Base-by-base conservation (phyloP, 64 coral and sea anemone species). In the Pocillopora damicornis region DNA sequence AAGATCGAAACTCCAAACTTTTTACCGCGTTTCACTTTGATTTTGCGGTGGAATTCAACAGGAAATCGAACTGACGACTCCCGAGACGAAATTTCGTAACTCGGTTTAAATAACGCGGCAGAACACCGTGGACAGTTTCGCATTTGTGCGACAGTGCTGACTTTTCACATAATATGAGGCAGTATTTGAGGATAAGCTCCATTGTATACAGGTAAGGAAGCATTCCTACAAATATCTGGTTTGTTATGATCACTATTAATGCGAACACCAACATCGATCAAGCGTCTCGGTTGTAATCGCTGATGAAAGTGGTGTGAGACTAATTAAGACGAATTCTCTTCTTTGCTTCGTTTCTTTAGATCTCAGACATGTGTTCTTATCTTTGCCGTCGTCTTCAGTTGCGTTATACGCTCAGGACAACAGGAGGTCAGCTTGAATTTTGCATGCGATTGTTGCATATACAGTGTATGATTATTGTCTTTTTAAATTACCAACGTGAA, bases 1-100 rank as follows among this genome's bases (percentile, higher is more conserved):
- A 25, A 35, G n/a, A 15, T 38, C 9, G 2, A 72, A 51, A 38
- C 37, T 4, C 13, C 18, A 5, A 85, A 20, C 18, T 30, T 23
- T 51, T 85, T n/a, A 22, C 65, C 5, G 69, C 64, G 16, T 15
- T 38, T 15, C 68, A 20, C 36, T 71, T 37, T 57, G 37, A 71
- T 73, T 85, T 85, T 13, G 42, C 42, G 18, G 18, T 13, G 64
- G 65, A 20, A 72, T 85, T 71, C 68, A 20, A 85, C 81, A 85
- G 81, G 81, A 85, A 85, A 85, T 85, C 81, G 18, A 20, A 58
- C 81, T 57, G 81, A 72, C 81, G 71, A 42, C 81, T 73, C 15
- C 20, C 0, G 81, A 22, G 15, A 11, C 64, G 17, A 58, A 56
- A 73, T 58, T 85, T 38, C 80, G 64, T 57, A 30, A 73, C n/a